Percentiles rank a stretch among this genome's conserved stretches.
Conservation (phyloP, 1,140 invertebrate genomes). For the Hestina assimilis region DNA sequence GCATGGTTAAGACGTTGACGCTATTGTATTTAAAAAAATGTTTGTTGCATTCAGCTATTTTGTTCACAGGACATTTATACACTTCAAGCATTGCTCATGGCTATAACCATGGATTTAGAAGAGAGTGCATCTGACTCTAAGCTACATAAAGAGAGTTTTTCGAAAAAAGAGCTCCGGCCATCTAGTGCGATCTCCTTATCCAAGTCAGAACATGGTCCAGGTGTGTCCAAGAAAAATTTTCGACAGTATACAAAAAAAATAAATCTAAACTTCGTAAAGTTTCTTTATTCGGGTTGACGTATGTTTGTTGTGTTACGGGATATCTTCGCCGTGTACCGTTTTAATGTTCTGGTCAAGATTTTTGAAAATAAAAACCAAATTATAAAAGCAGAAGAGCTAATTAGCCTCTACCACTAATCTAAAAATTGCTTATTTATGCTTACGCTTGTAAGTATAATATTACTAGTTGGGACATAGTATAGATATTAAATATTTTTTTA, state of each 20-base stretch:
- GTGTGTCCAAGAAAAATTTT: constrained; percentile 27
- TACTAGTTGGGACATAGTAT: too few species aligned
- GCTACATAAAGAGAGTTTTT: constrained; percentile 60
- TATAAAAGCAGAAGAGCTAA: too few species aligned
- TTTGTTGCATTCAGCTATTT: constrained; percentile 27
- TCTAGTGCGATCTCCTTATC: constrained; percentile 69
- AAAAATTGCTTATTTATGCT: too few species aligned
- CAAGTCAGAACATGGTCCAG: constrained; percentile 69
- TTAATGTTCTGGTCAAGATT: too few species aligned
- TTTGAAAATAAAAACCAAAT: too few species aligned
- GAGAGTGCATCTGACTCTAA: constrained; percentile 71
- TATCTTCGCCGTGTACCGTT: too few species aligned
- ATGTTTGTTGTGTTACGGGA: too few species aligned
- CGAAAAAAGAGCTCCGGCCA: constrained; percentile 66
- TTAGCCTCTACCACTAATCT: too few species aligned
- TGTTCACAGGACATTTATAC: constrained; percentile 49
- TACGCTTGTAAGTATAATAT: too few species aligned
- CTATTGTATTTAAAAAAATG: constrained; percentile 42
- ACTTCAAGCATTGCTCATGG: constrained; percentile 53
- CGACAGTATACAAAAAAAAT: background rate
- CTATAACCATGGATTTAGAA: constrained; percentile 70
- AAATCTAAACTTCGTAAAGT: background rate
- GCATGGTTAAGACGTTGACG: constrained; percentile 10
- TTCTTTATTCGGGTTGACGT: too few species aligned
- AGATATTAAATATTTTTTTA: too few species aligned